Evolutionary conservation across 2,888 invertebrate species (phyloP).

Genomic region (Tanytarsus gracilentus): DNA sequence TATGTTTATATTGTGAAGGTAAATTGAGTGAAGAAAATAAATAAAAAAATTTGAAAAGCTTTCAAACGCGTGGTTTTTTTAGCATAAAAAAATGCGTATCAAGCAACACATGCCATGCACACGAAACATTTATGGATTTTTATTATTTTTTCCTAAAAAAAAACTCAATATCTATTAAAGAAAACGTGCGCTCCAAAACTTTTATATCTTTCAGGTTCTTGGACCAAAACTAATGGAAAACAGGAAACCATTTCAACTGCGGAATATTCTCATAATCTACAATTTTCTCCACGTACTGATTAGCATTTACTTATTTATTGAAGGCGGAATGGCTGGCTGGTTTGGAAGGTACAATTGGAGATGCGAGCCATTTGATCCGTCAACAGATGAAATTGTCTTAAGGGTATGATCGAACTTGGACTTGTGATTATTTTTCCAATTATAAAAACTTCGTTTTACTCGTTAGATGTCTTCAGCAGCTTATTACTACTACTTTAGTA

Average conservation of each 20-base stretch:
- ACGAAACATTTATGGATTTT: too few relatives aligned
- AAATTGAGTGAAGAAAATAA: constrained; percentile 32
- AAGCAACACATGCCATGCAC: too few relatives aligned
- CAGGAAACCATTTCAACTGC: constrained; percentile 70
- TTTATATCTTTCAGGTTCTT: constrained; percentile 45
- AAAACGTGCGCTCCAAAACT: too few relatives aligned
- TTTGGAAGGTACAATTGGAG: constrained; percentile 59
- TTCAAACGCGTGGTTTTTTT: constrained; percentile 1
- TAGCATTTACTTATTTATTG: constrained; percentile 48
- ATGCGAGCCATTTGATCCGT: constrained; percentile 77
- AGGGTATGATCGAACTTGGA: constrained; percentile 53
- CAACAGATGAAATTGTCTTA: constrained; percentile 54
- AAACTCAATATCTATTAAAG: too few relatives aligned
- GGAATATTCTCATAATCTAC: constrained; percentile 66
- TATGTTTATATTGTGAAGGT: constrained; percentile 70
- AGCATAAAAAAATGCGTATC: too few relatives aligned
- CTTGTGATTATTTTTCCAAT: not conserved
- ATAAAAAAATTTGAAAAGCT: constrained; percentile 8
- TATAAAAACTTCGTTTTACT: not conserved
- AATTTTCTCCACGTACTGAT: constrained; percentile 64
- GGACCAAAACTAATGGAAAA: constrained; percentile 81
- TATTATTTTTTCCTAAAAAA: not conserved
- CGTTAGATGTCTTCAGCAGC: constrained; percentile 70
- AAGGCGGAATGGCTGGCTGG: constrained; percentile 57
- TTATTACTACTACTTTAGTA: constrained; percentile 93